A percentile compares a stretch with the other conserved stretches of the same genome.
Conservation (phyloP, 2,888 invertebrate species). For the Dichetophora obliterata region DNA sequence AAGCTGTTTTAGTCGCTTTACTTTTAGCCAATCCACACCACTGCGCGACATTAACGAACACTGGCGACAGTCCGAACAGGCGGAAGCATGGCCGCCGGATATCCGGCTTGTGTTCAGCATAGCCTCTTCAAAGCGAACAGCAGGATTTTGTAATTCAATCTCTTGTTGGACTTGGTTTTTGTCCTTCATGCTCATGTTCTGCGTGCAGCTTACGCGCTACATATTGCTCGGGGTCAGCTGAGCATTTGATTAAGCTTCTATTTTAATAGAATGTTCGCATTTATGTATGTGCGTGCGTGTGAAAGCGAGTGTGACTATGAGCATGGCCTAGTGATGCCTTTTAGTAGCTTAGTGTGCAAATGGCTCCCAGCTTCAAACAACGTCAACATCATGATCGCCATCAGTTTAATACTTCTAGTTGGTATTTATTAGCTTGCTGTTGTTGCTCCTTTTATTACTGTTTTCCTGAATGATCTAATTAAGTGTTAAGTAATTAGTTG, state of each 20-base stretch:
- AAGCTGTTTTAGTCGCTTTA: not conserved
- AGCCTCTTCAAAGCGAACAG: slow-evolving; percentile 13
- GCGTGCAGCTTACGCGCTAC: not conserved
- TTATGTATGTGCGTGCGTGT: not conserved
- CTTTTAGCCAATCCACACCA: too few relatives aligned
- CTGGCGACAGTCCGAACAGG: not conserved
- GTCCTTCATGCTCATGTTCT: not conserved
- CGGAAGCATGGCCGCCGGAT: slow-evolving; percentile 42
- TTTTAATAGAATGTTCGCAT: slow-evolving; percentile 12
- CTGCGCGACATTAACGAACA: not conserved
- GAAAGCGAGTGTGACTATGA: not conserved
- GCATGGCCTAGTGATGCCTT: not conserved
- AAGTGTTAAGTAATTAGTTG: slow-evolving; percentile 12
- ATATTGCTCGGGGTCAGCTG: slow-evolving; percentile 16
- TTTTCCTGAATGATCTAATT: not conserved
- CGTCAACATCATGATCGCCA: not conserved
- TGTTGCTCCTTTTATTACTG: not conserved
- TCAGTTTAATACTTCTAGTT: not conserved
- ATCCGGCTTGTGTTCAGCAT: slow-evolving; percentile 42
- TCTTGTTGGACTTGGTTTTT: not conserved
- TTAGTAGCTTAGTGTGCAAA: slow-evolving; percentile 3
- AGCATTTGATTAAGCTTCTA: slow-evolving; percentile 36
- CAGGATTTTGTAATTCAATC: slow-evolving; percentile 24
- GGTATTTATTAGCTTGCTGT: not conserved
- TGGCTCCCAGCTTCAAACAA: slow-evolving; percentile 5